Base-by-base conservation (phyloP, 2,113 vertebrate genomes). In the Pelmatolapia mariae region DNA sequence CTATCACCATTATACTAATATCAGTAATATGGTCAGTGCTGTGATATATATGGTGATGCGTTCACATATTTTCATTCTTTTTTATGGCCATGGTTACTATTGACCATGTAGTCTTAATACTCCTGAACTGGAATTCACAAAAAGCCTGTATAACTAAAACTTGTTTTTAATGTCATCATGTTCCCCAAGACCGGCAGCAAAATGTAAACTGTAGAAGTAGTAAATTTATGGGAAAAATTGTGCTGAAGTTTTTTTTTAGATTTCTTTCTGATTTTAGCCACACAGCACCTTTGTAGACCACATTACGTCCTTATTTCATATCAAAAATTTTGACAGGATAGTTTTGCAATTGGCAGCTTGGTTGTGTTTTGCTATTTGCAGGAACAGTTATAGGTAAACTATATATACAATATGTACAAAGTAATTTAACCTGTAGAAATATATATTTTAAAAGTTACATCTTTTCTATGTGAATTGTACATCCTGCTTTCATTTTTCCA, bases 251-350 rank as follows among this genome's bases (percentile, higher is more conserved):
- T 22, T 3, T 10, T 12, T 38, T 38, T 12, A 12, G 4, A n/a
- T 38, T 8, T 68, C 33, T 45, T 29, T 6, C 50, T 38, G 11
- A 83, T 80, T 61, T 83, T 16, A 36, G 38, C 16, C 8, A 15
- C 40, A 45, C 7, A 18, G 40, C 40, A 59, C 18, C 38, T 53
- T 73, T 66, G 61, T n/a, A 57, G 24, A 5, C 33, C 22, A 10
- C 43, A 78, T 29, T 8, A 38, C 16, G 2, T 10, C 57, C 24
- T 16, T 52, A 9, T 31, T 54, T 63, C 22, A 61, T 61, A 8
- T 11, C 5, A 52, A 0, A 0, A 3, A 0, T 43, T 24, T 50
- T 26, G 15, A 53, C 33, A 13, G n/a, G 16, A 57, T 43, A 29
- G 38, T 36, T 83, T 54, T 29, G 5, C n/a, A 40, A 40, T 56